A percentile compares a stretch with the other conserved stretches of the same genome.
Conservation (phyloP, 2,113 vertebrate species). For the Balaeniceps rex region DNA sequence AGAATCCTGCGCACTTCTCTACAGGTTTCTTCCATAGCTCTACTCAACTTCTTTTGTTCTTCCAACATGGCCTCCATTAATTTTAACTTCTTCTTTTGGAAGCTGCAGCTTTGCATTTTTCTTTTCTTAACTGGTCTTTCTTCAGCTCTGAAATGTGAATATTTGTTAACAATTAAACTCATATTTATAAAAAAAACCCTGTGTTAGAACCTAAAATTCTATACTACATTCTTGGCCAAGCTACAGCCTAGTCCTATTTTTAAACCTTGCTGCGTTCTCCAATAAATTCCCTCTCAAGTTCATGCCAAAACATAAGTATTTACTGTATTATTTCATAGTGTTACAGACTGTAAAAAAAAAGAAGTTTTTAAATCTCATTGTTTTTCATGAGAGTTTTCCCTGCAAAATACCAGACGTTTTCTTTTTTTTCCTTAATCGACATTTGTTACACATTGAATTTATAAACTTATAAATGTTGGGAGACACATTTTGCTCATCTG, state of each 20-base stretch:
- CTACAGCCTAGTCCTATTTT: neutral
- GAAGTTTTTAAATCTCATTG: neutral
- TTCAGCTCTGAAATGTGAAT: slow-evolving; percentile 79
- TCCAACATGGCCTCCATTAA: slow-evolving; percentile 92
- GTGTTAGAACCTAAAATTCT: neutral
- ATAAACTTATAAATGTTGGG: neutral
- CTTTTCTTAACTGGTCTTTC: slow-evolving; percentile 80
- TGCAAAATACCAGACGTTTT: neutral
- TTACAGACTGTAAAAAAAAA: neutral
- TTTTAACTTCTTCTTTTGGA: slow-evolving; percentile 88
- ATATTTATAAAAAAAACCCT: neutral
- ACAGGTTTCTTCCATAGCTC: slow-evolving; percentile 92
- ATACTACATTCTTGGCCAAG: neutral
- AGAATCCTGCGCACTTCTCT: slow-evolving; percentile 90
- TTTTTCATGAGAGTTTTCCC: neutral
- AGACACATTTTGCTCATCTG: neutral
- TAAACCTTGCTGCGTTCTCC: neutral
- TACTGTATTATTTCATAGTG: neutral
- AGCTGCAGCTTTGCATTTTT: slow-evolving; percentile 74
- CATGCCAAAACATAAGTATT: neutral
- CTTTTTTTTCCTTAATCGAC: neutral
- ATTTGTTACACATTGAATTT: neutral
- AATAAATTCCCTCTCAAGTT: neutral
- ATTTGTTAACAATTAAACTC: slow-evolving; percentile 18
- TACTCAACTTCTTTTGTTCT: slow-evolving; percentile 87